A percentile compares a stretch with the other conserved stretches of the same genome.
Evolutionary conservation across 2,888 invertebrate species (phyloP).

Genomic region (Eilema sororculum): DNA sequence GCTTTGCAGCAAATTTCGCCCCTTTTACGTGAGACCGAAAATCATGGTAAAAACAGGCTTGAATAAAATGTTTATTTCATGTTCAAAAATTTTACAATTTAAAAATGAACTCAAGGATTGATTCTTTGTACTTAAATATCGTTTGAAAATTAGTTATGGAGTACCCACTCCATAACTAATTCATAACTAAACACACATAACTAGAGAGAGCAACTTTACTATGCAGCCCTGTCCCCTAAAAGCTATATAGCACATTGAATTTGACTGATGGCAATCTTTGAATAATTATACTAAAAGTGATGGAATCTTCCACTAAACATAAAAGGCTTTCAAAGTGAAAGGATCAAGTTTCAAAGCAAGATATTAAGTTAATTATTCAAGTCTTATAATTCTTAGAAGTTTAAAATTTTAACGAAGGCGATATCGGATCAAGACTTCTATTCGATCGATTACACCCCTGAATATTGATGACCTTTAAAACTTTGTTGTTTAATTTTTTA

Average conservation of each 20-base stretch:
- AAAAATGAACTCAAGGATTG: no score
- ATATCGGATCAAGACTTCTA: conserved; percentile 19
- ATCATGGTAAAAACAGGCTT: no score
- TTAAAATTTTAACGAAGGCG: conserved; percentile 29
- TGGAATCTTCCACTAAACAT: background rate
- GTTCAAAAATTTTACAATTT: no score
- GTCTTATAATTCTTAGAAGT: conserved; percentile 19
- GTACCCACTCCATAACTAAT: no score
- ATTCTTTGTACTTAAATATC: no score
- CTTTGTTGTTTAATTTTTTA: conserved; percentile 5
- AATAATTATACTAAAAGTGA: background rate
- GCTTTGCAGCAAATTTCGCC: no score
- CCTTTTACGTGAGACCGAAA: no score
- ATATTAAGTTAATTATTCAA: conserved; percentile 21
- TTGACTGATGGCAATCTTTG: background rate
- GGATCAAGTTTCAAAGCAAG: conserved; percentile 6
- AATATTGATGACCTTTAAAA: conserved; percentile 23
- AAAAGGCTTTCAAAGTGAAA: conserved; percentile 7
- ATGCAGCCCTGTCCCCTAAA: no score
- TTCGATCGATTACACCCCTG: conserved; percentile 14
- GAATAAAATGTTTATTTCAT: no score
- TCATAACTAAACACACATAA: no score
- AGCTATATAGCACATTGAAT: background rate
- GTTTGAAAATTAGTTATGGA: no score
- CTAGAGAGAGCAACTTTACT: no score